Evolutionary conservation across 2,113 vertebrate species (phyloP), one percentile per base, ranked within the genome.

Genomic region (Mirounga angustirostris): DNA sequence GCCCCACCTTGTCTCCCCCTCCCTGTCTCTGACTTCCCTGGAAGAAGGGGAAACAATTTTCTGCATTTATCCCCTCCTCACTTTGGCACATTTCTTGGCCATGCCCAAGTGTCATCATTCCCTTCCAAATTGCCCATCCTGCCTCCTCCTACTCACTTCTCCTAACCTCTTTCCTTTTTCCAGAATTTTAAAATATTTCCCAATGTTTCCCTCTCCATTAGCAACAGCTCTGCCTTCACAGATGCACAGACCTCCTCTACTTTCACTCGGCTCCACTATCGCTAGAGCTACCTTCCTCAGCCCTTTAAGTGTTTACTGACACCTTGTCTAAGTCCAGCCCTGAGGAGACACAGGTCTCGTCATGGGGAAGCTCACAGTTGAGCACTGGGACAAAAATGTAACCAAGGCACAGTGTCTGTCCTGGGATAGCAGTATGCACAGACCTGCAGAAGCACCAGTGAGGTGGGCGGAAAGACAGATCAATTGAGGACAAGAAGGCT

Each of bases 111-210:
- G 15, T 89, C 56, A 33, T 89, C 22, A 54, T 33, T 93, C 4
- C 22, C 78, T 96, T 96, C 36, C n/a, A 86, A 18, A 65, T 15
- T 82, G 56, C 69, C 36, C 18, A 83, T 73, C 33, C 73, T 46
- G 33, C 40, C 65, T 43, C 19, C 79, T 80, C 14, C 52, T 21
- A 12, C 8, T 26, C 18, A 0, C 80, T 69, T 65, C 12, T 81
- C 54, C 54, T 78, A 59, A 52, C 13, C 22, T 59, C 28, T 7
- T 91, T 78, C 33, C 24, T 50, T 95, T 95, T 83, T 36, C 40
- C 73, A 90, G 81, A 83, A 50, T 94, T 95, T 96, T n/a, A 59
- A 76, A 78, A 2, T 13, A n/a, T 79, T 87, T 86, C 21, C 15
- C 79, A 58, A 8, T 43, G 73, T 69, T 73, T 80, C 30, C 26